Percentiles rank a stretch among this genome's conserved stretches.
Evolutionary conservation across 2,888 invertebrate genomes (phyloP).

Genomic region (Catocala sponsa): DNA sequence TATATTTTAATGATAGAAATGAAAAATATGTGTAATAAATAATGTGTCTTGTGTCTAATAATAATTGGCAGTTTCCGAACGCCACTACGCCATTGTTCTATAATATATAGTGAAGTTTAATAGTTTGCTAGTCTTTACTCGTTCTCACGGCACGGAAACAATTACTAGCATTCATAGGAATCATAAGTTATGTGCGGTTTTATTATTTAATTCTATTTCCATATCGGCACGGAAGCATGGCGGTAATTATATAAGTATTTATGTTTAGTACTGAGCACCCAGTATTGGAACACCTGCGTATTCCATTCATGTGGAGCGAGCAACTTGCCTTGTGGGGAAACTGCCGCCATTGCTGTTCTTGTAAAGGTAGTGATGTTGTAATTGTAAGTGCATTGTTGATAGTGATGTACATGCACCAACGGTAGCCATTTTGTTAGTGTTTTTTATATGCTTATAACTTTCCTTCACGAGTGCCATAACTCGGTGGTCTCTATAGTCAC

Average conservation of each 20-base stretch:
- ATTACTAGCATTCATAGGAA: not conserved
- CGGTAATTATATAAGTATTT: not conserved
- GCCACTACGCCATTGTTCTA: too few relatives aligned
- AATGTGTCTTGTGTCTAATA: too few relatives aligned
- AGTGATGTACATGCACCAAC: not conserved
- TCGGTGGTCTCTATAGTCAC: too few relatives aligned
- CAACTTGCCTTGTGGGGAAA: constrained; percentile 52
- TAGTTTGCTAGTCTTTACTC: too few relatives aligned
- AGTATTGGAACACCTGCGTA: constrained; percentile 64
- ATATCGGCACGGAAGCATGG: not conserved
- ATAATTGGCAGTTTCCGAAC: too few relatives aligned
- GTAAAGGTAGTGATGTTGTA: not conserved
- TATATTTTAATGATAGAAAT: too few relatives aligned
- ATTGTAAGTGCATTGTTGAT: not conserved
- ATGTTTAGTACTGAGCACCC: not conserved
- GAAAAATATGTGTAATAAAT: too few relatives aligned
- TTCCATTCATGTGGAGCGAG: constrained; percentile 63
- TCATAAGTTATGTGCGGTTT: not conserved
- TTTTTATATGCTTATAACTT: too few relatives aligned
- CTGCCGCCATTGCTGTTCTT: not conserved
- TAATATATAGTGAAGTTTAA: too few relatives aligned
- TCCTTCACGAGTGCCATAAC: too few relatives aligned
- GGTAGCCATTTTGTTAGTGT: too few relatives aligned
- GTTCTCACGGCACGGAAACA: not conserved
- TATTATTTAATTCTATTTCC: constrained; percentile 1